Evolutionary conservation across 2,888 invertebrate species (phyloP).

Genomic region (Criorhina ranunculi): DNA sequence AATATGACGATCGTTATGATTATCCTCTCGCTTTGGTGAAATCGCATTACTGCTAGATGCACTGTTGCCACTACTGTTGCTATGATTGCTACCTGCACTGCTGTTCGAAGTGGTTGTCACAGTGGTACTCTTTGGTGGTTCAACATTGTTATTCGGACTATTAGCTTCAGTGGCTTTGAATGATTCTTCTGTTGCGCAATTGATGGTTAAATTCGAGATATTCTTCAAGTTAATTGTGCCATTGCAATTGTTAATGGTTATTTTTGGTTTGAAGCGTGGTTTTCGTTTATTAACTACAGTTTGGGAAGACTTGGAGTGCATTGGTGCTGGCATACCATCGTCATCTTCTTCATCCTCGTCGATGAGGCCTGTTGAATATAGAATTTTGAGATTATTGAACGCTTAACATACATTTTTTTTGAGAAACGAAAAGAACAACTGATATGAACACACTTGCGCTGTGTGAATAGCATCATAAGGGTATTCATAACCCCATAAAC

Average conservation of each 20-base stretch:
- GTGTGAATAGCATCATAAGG: too few species aligned
- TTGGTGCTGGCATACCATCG: conserved; percentile 61
- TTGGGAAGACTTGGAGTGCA: conserved; percentile 59
- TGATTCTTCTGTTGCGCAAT: conserved; percentile 82
- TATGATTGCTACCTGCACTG: conserved; percentile 54
- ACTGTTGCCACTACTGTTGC: conserved; percentile 64
- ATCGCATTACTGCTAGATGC: conserved; percentile 66
- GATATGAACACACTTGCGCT: too few species aligned
- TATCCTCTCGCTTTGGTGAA: conserved; percentile 55
- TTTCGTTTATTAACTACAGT: conserved; percentile 73
- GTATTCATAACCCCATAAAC: too few species aligned
- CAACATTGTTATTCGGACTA: conserved; percentile 40
- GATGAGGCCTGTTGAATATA: conserved; percentile 36
- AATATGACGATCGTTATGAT: conserved; percentile 39
- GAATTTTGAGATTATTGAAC: neutral
- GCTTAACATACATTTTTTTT: too few species aligned
- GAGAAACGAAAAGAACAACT: too few species aligned
- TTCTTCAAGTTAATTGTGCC: conserved; percentile 84
- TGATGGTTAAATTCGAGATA: conserved; percentile 84
- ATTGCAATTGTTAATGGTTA: conserved; percentile 84
- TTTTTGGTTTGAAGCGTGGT: conserved; percentile 82
- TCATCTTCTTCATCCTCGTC: conserved; percentile 55
- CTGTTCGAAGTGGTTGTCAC: conserved; percentile 58
- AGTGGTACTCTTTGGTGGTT: conserved; percentile 55
- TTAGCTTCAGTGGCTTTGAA: conserved; percentile 77